Conservation (phyloP, 1,140 invertebrate genomes). For the Drosophila subobscura region DNA sequence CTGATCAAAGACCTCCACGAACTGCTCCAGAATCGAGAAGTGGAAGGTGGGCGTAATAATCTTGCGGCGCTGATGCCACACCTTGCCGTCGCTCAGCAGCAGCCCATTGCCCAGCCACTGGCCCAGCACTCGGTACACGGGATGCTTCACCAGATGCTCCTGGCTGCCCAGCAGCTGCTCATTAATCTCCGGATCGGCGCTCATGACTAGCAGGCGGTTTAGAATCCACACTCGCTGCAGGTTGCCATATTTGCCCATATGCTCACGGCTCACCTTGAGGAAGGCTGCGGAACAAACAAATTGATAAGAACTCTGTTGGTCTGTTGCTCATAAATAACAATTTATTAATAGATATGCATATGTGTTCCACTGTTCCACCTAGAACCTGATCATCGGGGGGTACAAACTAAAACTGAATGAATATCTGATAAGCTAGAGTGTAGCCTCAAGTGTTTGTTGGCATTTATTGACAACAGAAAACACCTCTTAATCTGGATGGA, state of each 20-base stretch:
- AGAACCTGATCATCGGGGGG: too few species aligned
- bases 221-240: constrained; percentile 86
- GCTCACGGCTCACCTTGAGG: constrained; percentile 4
- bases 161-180: constrained; percentile 64
- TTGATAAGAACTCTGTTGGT: neutral
- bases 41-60: constrained; percentile 92
- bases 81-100: constrained; percentile 84
- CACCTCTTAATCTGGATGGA: too few species aligned
- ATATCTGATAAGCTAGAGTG: too few species aligned
- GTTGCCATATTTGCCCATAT: constrained; percentile 59
- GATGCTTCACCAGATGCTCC: constrained; percentile 69
- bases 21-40: constrained; percentile 91
- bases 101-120: constrained; percentile 88
- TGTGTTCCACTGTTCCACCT: too few species aligned
- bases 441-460: too few species aligned
- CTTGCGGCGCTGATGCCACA: constrained; percentile 68
- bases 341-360: too few species aligned
- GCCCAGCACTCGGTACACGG: constrained; percentile 79
- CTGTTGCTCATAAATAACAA: neutral
- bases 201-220: constrained; percentile 75
- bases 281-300: constrained; percentile 35
- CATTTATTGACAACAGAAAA: too few species aligned
- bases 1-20: constrained; percentile 89
- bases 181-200: constrained; percentile 81
- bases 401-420: too few species aligned